These are phyloP conservation scores for Athalia circularis DNA, from an alignment of 2,888 invertebrate species.

Conservation along the genomic window DNA sequence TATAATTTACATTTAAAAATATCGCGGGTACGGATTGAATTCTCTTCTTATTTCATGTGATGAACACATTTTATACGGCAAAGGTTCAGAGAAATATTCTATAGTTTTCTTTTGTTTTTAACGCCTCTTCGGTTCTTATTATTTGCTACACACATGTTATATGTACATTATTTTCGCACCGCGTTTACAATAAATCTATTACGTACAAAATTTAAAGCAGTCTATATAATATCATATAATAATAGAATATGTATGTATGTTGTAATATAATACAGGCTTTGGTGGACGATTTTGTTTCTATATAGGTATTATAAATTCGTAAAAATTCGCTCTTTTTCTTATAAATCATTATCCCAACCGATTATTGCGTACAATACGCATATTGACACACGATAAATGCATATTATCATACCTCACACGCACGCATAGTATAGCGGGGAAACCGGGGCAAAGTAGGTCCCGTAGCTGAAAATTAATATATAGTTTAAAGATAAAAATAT, in stretches of 20 bases:
- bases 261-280: conserved; percentile 37
- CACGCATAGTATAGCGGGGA: no score
- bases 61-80: conserved; percentile 17
- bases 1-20: no score
- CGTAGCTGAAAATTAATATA: no score
- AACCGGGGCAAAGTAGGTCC: no score
- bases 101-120: background rate
- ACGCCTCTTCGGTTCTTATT: background rate
- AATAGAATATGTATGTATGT: background rate
- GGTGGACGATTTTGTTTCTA: conserved; percentile 28
- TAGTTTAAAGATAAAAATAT: no score
- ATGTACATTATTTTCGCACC: conserved; percentile 2
- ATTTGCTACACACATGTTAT: background rate
- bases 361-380: no score
- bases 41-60: background rate
- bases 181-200: conserved; percentile 27
- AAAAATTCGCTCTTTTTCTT: background rate
- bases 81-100: conserved; percentile 35
- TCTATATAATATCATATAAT: background rate
- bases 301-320: background rate
- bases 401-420: no score
- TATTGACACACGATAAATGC: background rate
- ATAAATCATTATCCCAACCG: background rate
- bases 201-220: conserved; percentile 41
- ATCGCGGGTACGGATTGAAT: background rate